Conservation (phyloP, 2,113 vertebrate species). For the Pyrgilauda ruficollis region DNA sequence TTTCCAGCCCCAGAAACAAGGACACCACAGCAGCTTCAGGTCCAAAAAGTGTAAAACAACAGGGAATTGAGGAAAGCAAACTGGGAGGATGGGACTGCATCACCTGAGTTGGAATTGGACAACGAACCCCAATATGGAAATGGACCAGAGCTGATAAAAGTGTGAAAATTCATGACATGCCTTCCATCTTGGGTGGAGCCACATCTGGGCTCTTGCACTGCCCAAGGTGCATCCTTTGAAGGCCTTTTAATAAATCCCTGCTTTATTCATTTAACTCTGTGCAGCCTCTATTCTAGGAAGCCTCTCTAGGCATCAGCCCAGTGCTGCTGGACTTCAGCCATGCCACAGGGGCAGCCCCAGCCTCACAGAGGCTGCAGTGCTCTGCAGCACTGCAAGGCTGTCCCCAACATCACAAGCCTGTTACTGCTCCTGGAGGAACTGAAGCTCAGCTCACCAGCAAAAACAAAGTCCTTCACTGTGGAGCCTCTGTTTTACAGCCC, state of each 20-base stretch:
- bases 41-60: not conserved
- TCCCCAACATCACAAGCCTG: not conserved
- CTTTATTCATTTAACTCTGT: not conserved
- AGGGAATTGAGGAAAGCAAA: rapidly evolving
- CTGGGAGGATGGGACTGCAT: not conserved
- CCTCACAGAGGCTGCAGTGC: rapidly evolving
- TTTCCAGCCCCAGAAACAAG: not conserved
- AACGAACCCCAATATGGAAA: not conserved
- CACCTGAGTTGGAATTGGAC: not conserved
- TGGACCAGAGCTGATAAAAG: not conserved
- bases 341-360: not conserved
- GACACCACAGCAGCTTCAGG: not conserved
- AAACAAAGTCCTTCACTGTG: conserved; percentile 31
- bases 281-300: not conserved
- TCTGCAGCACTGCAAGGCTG: rapidly evolving
- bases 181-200: not conserved
- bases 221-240: not conserved
- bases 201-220: not conserved
- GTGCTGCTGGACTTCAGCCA: not conserved
- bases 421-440: not conserved
- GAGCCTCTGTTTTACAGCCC: conserved; percentile 6
- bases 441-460: not conserved
- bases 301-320: not conserved
- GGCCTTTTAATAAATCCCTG: not conserved
- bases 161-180: not conserved